Evolutionary conservation across 2,113 vertebrate genomes (phyloP), one percentile per base, ranked within the genome.

Genomic region (Scophthalmus maximus): DNA sequence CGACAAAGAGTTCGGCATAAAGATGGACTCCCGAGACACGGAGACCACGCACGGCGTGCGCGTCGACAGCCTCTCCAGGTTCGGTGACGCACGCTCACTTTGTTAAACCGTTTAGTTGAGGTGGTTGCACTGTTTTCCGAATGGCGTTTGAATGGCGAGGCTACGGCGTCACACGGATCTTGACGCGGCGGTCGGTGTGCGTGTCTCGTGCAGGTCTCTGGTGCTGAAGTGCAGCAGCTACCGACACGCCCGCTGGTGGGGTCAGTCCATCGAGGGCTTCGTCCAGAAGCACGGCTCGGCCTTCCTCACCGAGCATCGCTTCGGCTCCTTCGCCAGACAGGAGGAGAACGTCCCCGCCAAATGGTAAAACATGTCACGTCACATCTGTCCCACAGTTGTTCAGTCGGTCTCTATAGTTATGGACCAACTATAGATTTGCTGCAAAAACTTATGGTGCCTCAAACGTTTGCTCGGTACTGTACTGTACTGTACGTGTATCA

Each of bases 161-260:
- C n/a, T n/a, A n/a, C n/a, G n/a, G n/a, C n/a, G n/a, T n/a, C n/a
- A n/a, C n/a, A n/a, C n/a, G n/a, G n/a, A n/a, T n/a, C n/a, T n/a
- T n/a, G n/a, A n/a, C n/a, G n/a, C n/a, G n/a, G n/a, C n/a, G n/a
- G n/a, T n/a, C n/a, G n/a, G 18, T 47, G 1, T n/a, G 4, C 22
- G 44, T 50, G 49, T 26, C 0, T 23, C n/a, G n/a, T 46, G 4
- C 64, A 98, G 97, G 89, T 95, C 94, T 0, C 90, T 99, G 89
- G 96, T 98, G 84, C 84, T 98, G 87, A 99, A 98, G 93, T 98
- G 96, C 82, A 95, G 87, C 91, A 99, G 95, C 93, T 99, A 96
- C 85, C 93, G 96, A 49, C 97, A 99, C 30, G 96, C 97, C 40
- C 96, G 96, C 50, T 99, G 96, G 98, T 98, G 96, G 97, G 95